Evolutionary conservation across 2,888 invertebrate genomes (phyloP), one percentile per base, ranked within the genome.

Genomic region (Melolontha melolontha): DNA sequence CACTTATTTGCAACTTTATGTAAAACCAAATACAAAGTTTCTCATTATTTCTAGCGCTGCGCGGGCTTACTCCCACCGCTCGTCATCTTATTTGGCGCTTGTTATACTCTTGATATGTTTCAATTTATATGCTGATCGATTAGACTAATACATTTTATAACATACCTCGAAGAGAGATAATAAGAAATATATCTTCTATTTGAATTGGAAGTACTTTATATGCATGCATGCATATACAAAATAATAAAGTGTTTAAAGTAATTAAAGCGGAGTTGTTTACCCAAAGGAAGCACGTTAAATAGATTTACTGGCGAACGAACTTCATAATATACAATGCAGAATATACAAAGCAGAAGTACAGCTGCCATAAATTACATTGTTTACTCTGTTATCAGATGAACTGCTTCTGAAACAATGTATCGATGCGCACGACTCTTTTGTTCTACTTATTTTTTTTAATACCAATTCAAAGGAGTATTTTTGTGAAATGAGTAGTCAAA

Each of bases 391-490:
- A 49, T 49, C 49, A 49, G 49, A 49, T 49, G 22, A 49, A 49
- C 49, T 49, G 49, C 49, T 49, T 17, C 49, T 22, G 49, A 49
- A 49, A 49, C 49, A 49, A 49, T 49, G 22, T 49, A 49, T 49
- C 34, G 34, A 34, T 49, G 22, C 22, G 11, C 49, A 49, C 17
- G 22, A 49, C 22, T 22, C 17, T 49, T 14, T 44, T n/a, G 22
- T 49, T 49, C 10, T 44, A 14, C n/a, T n/a, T 12, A 5, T 44
- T 44, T 44, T 22, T 49, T 17, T 8, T n/a, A 5, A 22, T 22
- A 49, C 5, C 49, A 11, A 14, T 16, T 14, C 4, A 47, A 17
- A 1, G 8, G 22, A 22, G 8, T 49, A 10, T 49, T 49, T 49
- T 49, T 49, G 17, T 17, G 22, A 22, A 49, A 49, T 49, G 49